Evolutionary conservation across 2,797 vertebrate genomes (phyloP).

Genomic region (Phataginus tetradactyla): DNA sequence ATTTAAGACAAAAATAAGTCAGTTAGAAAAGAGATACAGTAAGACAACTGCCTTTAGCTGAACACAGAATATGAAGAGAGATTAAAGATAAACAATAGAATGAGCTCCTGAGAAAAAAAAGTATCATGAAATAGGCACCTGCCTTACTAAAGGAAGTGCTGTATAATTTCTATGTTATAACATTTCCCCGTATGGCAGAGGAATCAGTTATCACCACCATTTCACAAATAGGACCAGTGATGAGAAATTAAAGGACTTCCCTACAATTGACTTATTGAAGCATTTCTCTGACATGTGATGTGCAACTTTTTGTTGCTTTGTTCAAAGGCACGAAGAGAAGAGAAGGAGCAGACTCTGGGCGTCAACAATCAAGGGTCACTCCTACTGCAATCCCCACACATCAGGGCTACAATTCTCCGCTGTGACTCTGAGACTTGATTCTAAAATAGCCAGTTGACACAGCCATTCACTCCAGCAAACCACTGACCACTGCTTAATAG

Average conservation of each 20-base stretch:
- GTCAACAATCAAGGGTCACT: neutral
- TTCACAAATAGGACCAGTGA: neutral
- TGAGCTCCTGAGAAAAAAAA: neutral
- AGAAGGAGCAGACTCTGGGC: neutral
- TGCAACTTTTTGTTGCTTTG: neutral
- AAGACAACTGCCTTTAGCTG: neutral
- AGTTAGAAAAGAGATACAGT: neutral
- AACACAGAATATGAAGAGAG: neutral
- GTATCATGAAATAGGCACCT: neutral
- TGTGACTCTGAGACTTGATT: neutral
- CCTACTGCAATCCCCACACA: neutral
- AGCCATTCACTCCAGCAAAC: neutral
- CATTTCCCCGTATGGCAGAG: neutral
- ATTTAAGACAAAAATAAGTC: conserved; percentile 55
- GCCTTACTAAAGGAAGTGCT: neutral
- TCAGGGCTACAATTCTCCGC: neutral
- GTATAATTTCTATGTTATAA: neutral
- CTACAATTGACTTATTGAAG: neutral
- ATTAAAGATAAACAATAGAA: neutral
- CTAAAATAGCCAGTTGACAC: neutral
- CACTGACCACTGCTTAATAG: neutral
- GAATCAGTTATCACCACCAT: neutral
- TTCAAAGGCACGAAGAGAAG: neutral
- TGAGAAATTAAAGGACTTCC: neutral
- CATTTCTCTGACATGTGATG: neutral